Evolutionary conservation across 2,888 invertebrate genomes (phyloP).

Genomic region (Platycheirus rosarum): DNA sequence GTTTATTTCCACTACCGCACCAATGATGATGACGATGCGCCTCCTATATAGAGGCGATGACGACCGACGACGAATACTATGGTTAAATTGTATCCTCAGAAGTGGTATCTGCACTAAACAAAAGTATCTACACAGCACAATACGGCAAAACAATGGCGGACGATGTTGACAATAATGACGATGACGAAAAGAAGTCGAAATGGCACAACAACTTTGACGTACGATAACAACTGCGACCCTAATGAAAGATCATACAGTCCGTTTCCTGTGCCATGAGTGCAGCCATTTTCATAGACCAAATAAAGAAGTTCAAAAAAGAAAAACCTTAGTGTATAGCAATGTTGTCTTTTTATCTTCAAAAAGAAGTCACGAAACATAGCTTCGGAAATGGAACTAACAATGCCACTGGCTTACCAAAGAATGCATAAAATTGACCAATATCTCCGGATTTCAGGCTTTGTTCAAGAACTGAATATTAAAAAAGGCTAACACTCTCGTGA

Average conservation of each 20-base stretch:
- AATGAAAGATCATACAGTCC: constrained; percentile 62
- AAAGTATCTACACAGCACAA: constrained; percentile 63
- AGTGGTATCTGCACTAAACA: constrained; percentile 63
- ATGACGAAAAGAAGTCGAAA: constrained; percentile 35
- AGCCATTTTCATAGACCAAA: constrained; percentile 39
- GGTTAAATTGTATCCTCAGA: constrained; percentile 65
- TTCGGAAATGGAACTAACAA: not conserved
- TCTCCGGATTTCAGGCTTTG: not conserved
- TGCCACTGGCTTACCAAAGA: not conserved
- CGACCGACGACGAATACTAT: constrained; percentile 28
- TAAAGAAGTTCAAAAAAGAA: constrained; percentile 1
- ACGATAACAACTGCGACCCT: constrained; percentile 52
- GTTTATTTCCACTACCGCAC: constrained; percentile 22
- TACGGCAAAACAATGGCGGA: constrained; percentile 59
- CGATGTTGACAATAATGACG: constrained; percentile 60
- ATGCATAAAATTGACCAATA: not conserved
- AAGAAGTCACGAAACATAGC: not conserved
- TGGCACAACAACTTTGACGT: constrained; percentile 45
- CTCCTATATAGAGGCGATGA: not conserved
- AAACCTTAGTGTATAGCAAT: not conserved
- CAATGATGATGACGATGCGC: not conserved
- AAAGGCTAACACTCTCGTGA: too few relatives aligned
- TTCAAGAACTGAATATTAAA: not conserved
- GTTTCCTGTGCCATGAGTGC: constrained; percentile 51
- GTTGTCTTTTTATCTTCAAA: not conserved